phyloP scores from a whole-genome alignment of 2,797 vertebrate species.

The Phylloscopus collybita region DNA sequence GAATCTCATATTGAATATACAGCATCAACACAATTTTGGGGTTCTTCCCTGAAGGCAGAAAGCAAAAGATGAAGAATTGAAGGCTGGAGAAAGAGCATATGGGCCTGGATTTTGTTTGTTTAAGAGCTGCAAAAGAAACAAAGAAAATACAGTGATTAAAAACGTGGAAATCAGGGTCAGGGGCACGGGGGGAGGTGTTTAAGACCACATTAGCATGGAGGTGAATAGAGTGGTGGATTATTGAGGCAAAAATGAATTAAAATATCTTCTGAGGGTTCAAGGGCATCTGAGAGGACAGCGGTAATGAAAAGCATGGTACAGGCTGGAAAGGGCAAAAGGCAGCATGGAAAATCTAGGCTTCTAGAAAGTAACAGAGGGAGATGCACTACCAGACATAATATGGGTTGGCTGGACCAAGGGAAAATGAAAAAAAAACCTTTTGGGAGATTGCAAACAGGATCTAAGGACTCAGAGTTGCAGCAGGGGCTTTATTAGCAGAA shows the following conservation, averaged over 20 bases:
- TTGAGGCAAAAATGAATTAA: not conserved
- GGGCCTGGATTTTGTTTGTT: not conserved
- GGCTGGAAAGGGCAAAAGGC: not conserved
- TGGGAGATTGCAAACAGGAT: not conserved
- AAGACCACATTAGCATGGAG: not conserved
- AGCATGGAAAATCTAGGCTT: not conserved
- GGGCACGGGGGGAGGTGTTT: not conserved
- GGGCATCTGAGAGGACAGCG: not conserved
- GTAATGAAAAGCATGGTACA: not conserved
- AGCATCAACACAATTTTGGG: not conserved
- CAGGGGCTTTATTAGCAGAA: slow-evolving; percentile 27
- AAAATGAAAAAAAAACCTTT: not conserved
- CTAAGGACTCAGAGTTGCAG: not conserved
- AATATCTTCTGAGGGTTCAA: not conserved
- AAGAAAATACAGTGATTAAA: not conserved
- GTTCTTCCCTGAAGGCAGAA: not conserved
- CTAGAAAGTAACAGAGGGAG: not conserved
- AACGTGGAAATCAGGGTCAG: not conserved
- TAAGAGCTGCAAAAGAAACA: not conserved
- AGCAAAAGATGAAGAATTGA: not conserved
- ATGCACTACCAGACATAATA: not conserved
- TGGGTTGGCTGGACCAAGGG: not conserved
- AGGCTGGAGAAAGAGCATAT: not conserved
- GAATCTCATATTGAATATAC: not conserved
- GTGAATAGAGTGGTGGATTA: not conserved